phyloP scores from a whole-genome alignment of 2,888 invertebrate species.

The Diplazon laetatorius region DNA sequence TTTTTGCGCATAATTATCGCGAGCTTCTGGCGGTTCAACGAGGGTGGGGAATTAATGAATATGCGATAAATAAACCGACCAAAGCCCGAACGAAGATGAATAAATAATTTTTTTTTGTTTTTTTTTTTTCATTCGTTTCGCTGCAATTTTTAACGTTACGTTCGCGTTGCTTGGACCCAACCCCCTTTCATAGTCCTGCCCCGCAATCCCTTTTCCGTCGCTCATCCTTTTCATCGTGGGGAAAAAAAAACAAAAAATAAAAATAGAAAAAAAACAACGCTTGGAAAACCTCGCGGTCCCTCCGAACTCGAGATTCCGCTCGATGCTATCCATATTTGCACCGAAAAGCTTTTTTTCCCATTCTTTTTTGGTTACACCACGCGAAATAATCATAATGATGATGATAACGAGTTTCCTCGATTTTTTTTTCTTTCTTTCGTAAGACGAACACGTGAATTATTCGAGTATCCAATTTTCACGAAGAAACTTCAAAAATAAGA shows the following conservation, averaged over 20 bases:
- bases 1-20: slow-evolving; percentile 52
- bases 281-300: not conserved
- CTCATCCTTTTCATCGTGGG: slow-evolving; percentile 24
- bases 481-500: too few species aligned
- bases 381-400: not conserved
- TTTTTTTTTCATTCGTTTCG: slow-evolving; percentile 4
- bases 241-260: too few species aligned
- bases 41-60: slow-evolving; percentile 39
- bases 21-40: slow-evolving; percentile 25
- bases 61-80: slow-evolving; percentile 40
- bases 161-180: not conserved
- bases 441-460: not conserved
- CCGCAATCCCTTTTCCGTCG: not conserved
- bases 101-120: slow-evolving; percentile 38
- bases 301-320: not conserved
- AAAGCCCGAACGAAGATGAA: slow-evolving; percentile 26
- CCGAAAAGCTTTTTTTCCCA: not conserved
- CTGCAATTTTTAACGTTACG: not conserved
- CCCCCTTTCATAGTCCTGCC: not conserved
- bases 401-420: not conserved
- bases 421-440: too few species aligned
- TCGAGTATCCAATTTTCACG: too few species aligned
- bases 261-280: too few species aligned
- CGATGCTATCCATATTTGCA: not conserved
- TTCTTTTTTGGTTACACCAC: not conserved